Evolutionary conservation across 1,140 invertebrate species (phyloP), one percentile per base, ranked within the genome.

Genomic region (Euglossa dilemma): DNA sequence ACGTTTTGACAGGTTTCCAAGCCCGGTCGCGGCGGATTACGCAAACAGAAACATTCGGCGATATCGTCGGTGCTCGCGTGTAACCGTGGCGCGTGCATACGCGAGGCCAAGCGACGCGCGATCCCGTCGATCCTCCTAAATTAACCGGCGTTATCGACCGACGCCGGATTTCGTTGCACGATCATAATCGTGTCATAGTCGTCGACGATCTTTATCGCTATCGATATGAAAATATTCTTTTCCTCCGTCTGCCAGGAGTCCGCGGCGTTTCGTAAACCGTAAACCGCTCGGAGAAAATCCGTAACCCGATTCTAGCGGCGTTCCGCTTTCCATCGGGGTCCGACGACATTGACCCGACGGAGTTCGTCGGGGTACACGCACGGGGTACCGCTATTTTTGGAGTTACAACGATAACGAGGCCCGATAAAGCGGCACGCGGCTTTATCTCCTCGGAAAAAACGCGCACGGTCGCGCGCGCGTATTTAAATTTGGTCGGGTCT

Each of bases 221-320:
- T n/a, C 54, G 81, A 63, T 50, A 43, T 87, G n/a, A n/a, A 84
- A 87, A 84, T 84, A 87, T 86, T 87, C 84, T 76, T 50, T 73
- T 77, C 56, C 12, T 47, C 6, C 28, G 11, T 11, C 14, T 7
- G 11, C 28, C 16, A 18, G 18, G 8, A 12, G 4, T 36, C 36
- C n/a, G n/a, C 11, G 25, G 25, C 18, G 23, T 73, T 86, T 47
- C 59, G 78, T n/a, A 76, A 85, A 74, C 43, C 2, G 25, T 9
- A n/a, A n/a, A n/a, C n/a, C n/a, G n/a, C 18, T 18, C 14, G 52
- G 14, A 16, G 52, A 54, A 54, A 14, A 16, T 54, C 16, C 16
- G 47, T 11, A 12, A 12, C 8, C 0, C 12, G 9, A n/a, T n/a
- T n/a, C n/a, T n/a, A n/a, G n/a, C n/a, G n/a, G n/a, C n/a, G n/a